Percentiles rank a stretch among this genome's conserved stretches.
Evolutionary conservation across 2,888 invertebrate species (phyloP).

Genomic region (Blomia tropicalis): DNA sequence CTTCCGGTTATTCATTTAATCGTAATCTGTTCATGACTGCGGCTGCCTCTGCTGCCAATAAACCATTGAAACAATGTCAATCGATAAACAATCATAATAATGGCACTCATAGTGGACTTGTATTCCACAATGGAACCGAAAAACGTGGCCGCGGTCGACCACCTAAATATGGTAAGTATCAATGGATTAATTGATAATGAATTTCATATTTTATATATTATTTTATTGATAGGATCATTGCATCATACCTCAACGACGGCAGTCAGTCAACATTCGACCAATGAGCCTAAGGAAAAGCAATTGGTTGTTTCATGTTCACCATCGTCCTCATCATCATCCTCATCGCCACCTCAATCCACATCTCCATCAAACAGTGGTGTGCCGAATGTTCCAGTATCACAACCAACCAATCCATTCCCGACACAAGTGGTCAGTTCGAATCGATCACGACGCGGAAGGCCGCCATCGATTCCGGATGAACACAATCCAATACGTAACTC

Average conservation of each 20-base stretch:
- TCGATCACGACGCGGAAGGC: slow-evolving; percentile 19
- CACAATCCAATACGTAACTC: not conserved
- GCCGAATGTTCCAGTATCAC: not conserved
- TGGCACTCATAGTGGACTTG: not conserved
- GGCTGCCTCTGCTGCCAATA: not conserved
- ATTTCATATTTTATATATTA: no score
- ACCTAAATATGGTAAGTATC: slow-evolving; percentile 20
- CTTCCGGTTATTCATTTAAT: not conserved
- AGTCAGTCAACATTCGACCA: no score
- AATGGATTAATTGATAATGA: not conserved
- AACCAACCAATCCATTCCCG: not conserved
- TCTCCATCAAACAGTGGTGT: not conserved
- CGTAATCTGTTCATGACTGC: slow-evolving; percentile 5
- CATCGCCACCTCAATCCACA: not conserved
- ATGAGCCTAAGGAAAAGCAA: not conserved
- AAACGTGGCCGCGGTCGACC: slow-evolving; percentile 19
- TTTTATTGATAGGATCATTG: no score
- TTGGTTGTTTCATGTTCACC: not conserved
- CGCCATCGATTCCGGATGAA: slow-evolving; percentile 20
- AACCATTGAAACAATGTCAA: not conserved
- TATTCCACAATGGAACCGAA: slow-evolving; percentile 15
- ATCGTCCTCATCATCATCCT: not conserved
- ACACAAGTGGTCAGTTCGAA: not conserved
- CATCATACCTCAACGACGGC: no score
- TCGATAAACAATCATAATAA: slow-evolving; percentile 6